Evolutionary conservation across 2,113 vertebrate species (phyloP).

Genomic region (Butorides virescens): DNA sequence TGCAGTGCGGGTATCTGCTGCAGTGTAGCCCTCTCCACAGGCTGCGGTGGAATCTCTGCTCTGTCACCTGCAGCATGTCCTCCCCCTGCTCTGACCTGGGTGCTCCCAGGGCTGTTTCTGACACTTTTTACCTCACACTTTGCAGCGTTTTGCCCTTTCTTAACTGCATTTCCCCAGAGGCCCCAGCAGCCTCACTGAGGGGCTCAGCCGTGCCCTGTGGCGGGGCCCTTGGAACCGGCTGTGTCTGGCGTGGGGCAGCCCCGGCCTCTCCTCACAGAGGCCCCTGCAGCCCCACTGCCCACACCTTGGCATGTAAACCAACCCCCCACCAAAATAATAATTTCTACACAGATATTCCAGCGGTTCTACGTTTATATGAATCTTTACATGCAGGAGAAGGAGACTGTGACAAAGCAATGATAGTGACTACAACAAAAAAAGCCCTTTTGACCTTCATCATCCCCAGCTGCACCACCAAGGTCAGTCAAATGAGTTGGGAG

Average conservation of each 20-base stretch:
- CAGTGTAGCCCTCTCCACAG: background rate
- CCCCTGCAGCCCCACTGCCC: background rate
- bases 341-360: rapidly evolving
- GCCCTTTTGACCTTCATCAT: rapidly evolving
- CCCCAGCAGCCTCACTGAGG: too few relatives aligned
- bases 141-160: too few relatives aligned
- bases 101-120: background rate
- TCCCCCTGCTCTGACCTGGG: background rate
- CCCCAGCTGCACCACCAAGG: background rate
- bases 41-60: background rate
- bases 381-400: background rate
- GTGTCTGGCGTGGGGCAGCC: background rate
- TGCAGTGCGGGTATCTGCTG: too few relatives aligned
- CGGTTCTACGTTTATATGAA: background rate
- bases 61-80: background rate
- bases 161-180: too few relatives aligned
- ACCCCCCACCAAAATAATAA: too few relatives aligned
- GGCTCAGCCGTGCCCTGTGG: too few relatives aligned
- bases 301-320: rapidly evolving
- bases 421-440: background rate
- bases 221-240: too few relatives aligned
- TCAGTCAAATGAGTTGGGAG: background rate
- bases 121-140: background rate
- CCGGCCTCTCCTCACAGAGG: background rate
- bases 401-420: background rate